Percentiles rank a stretch among this genome's conserved stretches.
phyloP scores from a whole-genome alignment of 1,140 invertebrate genomes.

The Drosophila subpulchrella region DNA sequence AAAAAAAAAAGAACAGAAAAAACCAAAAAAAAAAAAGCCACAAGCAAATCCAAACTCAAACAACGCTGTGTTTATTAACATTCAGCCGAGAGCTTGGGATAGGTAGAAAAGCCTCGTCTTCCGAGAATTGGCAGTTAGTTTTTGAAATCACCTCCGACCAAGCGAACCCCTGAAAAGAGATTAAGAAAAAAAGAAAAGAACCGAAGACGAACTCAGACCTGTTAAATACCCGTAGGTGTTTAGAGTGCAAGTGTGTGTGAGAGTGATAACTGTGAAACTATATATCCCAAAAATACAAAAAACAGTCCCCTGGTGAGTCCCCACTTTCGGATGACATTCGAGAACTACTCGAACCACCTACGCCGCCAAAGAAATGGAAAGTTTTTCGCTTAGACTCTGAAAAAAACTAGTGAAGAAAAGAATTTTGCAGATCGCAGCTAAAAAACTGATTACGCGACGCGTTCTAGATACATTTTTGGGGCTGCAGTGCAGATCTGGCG shows the following conservation, averaged over 20 bases:
- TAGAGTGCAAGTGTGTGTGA: conserved; percentile 10
- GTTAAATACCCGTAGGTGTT: conserved; percentile 53
- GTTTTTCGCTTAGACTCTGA: conserved; percentile 51
- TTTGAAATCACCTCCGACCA: conserved; percentile 58
- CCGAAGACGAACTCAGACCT: conserved; percentile 19
- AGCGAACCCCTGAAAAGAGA: conserved; percentile 30
- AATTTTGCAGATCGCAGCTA: conserved; percentile 45
- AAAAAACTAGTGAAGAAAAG: conserved; percentile 17
- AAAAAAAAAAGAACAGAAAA: not conserved
- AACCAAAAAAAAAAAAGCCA: not conserved
- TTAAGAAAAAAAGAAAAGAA: conserved; percentile 43
- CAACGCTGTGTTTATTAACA: conserved; percentile 68
- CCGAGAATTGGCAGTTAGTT: conserved; percentile 83
- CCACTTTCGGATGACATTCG: conserved; percentile 11
- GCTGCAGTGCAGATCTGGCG: conserved; percentile 49
- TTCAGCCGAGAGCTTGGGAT: conserved; percentile 56
- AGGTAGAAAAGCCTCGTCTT: conserved; percentile 47
- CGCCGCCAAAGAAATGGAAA: conserved; percentile 75
- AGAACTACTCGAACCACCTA: conserved; percentile 55
- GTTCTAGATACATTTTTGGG: conserved; percentile 66
- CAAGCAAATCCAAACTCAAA: conserved; percentile 39
- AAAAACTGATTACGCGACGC: conserved; percentile 77
- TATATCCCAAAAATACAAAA: conserved; percentile 20
- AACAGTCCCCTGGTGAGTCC: conserved; percentile 8
- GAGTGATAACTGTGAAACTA: conserved; percentile 65